Evolutionary conservation across 35 echinoderm and acorn worm genomes (phyloP).

Genomic region (Strongylocentrotus purpuratus): DNA sequence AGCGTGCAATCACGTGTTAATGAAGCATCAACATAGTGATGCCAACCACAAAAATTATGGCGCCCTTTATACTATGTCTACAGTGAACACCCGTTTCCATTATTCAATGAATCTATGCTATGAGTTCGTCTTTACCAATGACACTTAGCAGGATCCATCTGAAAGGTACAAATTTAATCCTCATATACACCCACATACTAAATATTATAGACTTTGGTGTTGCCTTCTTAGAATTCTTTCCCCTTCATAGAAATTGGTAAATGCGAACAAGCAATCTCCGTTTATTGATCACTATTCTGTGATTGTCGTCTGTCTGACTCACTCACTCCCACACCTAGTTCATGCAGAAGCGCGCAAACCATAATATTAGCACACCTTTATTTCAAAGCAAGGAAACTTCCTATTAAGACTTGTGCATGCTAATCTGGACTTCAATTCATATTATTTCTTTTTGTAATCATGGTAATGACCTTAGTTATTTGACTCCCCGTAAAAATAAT

Average conservation of each 20-base stretch:
- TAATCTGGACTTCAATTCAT: conserved; percentile 13
- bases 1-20: conserved; percentile 1
- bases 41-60: not conserved
- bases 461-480: not conserved
- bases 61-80: not conserved
- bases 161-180: not conserved
- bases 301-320: not conserved
- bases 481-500: not conserved
- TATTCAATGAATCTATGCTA: not conserved
- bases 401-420: not conserved
- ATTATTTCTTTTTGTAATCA: not conserved
- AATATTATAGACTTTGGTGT: not conserved
- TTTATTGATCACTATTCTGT: not conserved
- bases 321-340: too few species aligned
- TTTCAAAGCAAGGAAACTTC: conserved; percentile 38
- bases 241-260: not conserved
- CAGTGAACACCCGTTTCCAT: not conserved
- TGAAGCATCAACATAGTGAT: not conserved
- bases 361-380: conserved; percentile 20
- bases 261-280: not conserved
- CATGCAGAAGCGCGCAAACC: not conserved
- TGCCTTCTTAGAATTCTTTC: not conserved
- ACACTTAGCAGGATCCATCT: not conserved
- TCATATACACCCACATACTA: not conserved
- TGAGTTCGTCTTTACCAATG: not conserved